Evolutionary conservation across 2,113 vertebrate species (phyloP), one percentile per base, ranked within the genome.

Genomic region (Elaphurus davidianus): DNA sequence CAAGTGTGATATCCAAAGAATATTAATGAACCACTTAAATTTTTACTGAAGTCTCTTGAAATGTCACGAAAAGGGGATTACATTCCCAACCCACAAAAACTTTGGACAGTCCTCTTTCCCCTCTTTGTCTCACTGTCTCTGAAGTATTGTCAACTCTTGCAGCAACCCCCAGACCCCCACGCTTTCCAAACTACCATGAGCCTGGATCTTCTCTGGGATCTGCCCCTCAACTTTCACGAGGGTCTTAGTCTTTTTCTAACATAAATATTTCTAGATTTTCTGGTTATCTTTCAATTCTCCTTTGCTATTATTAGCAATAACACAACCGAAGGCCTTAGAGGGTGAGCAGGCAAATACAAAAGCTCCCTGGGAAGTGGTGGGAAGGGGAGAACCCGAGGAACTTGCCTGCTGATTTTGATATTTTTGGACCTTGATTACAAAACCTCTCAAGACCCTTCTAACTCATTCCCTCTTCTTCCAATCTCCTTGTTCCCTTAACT

Each of bases 141-240:
- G 83, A 45, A 84, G 50, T 4, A 1, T 13, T n/a, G 19, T 40
- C 52, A 12, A 7, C 6, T 30, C 62, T 33, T 28, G 3, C 27
- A 55, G 10, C 28, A 19, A n/a, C 23, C 27, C 8, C 14, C 16
- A 30, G 3, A 3, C 5, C 40, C 36, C 8, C 4, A 25, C 0
- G 1, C 47, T 36, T 55, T 28, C 60, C 30, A 59, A 50, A 50
- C 43, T 82, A 36, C 27, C 40, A 16, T 7, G 4, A 43, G 52
- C 64, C 6, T 21, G n/a, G 52, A 47, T 96, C 17, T 90, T 89
- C 67, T 50, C 85, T 67, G 55, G 71, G 27, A 85, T 43, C 33
- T 55, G 6, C 19, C n/a, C 13, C 30, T 67, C 17, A 8, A 7
- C 90, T 90, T 82, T 62, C 45, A 16, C 7, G 33, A 71, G 33